Base-by-base conservation (phyloP, 2,797 vertebrate genomes). In the Channa striata region DNA sequence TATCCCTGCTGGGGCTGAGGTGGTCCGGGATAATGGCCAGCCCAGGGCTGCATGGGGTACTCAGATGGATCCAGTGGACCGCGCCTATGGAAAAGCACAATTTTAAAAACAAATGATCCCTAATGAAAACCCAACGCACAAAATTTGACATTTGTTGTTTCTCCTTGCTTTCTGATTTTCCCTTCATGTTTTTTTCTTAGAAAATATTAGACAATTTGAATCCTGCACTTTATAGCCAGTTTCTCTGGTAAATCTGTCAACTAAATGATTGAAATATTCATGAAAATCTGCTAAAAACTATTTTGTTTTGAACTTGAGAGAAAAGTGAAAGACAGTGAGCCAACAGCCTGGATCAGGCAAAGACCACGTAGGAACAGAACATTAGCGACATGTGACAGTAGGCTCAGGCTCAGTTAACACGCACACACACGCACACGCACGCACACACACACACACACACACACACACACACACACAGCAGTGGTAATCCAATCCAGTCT, bases 61-160 rank as follows among this genome's bases (percentile, higher is more conserved):
- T 98, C 96, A 5, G 89, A 73, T 11, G 95, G 92, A 61, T 97
- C 96, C 74, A 92, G 62, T 0, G 95, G 95, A 64, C 95, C 95
- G 63, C 95, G 94, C 89, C 98, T 99, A 91, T 52, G 89, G 50
- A 67, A 73, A 47, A 69, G 53, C 48, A 77, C 51, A 68, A 65
- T 59, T n/a, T 39, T 75, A 70, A 43, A 74, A 62, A 72, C 37
- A 79, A 7, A 67, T 42, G 6, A 58, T 14, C 46, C 19, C 0
- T 2, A 20, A 6, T 37, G 48, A 72, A 59, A 77, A 61, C 25
- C 4, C 25, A 9, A 34, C 12, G 11, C 36, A 49, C 17, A 8
- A 33, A 37, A 42, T 21, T 40, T 34, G 42, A 16, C 17, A 30
- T 51, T 25, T 23, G 40, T 30, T 16, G 47, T 47, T 48, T 62